phyloP scores from a whole-genome alignment of 92 coral and sea anemone genomes.

The Palythoa heliodiscus region DNA sequence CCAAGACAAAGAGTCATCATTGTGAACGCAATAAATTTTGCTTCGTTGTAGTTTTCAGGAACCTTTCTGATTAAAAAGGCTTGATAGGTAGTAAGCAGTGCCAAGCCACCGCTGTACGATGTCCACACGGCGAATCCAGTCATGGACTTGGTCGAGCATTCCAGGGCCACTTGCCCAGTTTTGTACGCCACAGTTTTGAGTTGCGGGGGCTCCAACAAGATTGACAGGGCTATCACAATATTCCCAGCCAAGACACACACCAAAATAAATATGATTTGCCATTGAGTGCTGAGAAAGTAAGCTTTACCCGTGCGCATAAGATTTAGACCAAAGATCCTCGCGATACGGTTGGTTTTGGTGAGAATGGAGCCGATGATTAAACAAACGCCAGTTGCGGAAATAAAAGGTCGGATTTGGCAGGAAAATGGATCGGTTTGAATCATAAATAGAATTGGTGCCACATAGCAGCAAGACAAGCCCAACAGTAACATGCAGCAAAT shows the following conservation, averaged over 20 bases:
- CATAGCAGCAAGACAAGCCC: conserved; percentile 65
- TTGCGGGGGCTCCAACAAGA: conserved; percentile 55
- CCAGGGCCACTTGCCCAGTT: conserved; percentile 48
- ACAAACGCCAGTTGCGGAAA: conserved; percentile 63
- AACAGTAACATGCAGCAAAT: conserved; percentile 63
- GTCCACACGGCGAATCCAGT: conserved; percentile 72
- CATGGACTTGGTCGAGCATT: conserved; percentile 52
- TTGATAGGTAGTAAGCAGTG: conserved; percentile 81
- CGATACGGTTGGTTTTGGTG: conserved; percentile 83
- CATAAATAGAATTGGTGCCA: conserved; percentile 41
- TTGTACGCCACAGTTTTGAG: conserved; percentile 53
- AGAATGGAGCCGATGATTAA: conserved; percentile 75
- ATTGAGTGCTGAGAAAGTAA: conserved; percentile 59
- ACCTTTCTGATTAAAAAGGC: conserved; percentile 90
- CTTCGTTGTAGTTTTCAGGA: conserved; percentile 93
- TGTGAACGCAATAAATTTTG: conserved; percentile 85
- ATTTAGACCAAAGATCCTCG: conserved; percentile 78
- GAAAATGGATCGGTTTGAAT: conserved; percentile 47
- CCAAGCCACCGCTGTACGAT: conserved; percentile 68
- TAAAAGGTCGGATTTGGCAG: conserved; percentile 64
- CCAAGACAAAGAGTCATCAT: conserved; percentile 80
- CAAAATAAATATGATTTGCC: conserved; percentile 66
- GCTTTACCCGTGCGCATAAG: conserved; percentile 79
- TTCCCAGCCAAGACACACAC: conserved; percentile 57
- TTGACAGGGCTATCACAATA: conserved; percentile 49